Conservation (phyloP, 2,113 vertebrate species). For the Gymnarchus niloticus region DNA sequence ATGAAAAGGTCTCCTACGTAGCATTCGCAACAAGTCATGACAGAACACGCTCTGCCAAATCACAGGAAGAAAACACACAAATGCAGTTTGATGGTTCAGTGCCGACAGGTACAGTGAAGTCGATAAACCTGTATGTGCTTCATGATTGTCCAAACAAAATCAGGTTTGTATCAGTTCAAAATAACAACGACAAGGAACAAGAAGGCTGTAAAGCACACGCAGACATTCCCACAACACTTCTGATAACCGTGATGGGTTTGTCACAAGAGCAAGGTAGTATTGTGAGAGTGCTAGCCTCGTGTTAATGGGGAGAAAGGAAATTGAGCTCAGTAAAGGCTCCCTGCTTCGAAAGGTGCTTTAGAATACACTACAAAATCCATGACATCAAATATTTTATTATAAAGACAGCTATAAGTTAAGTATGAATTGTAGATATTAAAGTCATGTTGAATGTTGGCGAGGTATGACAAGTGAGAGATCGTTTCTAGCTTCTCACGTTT, state of each 20-base stretch:
- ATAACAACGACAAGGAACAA: neutral
- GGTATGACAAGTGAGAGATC: no score
- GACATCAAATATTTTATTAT: conserved; percentile 25
- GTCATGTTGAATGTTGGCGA: neutral
- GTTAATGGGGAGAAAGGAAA: neutral
- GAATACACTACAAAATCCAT: conserved; percentile 16
- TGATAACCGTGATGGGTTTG: neutral
- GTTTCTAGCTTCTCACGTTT: neutral
- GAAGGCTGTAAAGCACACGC: neutral
- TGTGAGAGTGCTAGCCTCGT: neutral
- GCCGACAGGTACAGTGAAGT: neutral
- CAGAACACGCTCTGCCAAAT: conserved; percentile 20
- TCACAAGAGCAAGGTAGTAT: neutral
- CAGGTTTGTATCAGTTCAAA: conserved; percentile 22
- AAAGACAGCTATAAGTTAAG: conserved; percentile 15
- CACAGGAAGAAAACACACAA: conserved; percentile 25
- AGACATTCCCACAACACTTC: conserved; percentile 7
- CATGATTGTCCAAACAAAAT: conserved; percentile 56
- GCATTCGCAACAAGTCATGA: neutral
- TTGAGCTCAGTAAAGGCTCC: neutral
- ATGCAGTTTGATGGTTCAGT: conserved; percentile 14
- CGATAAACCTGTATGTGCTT: conserved; percentile 29
- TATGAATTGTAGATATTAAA: neutral
- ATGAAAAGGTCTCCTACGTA: neutral
- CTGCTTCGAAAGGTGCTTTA: conserved; percentile 21